Conservation (phyloP, 1,140 invertebrate genomes). For the Sinonovacula constricta region DNA sequence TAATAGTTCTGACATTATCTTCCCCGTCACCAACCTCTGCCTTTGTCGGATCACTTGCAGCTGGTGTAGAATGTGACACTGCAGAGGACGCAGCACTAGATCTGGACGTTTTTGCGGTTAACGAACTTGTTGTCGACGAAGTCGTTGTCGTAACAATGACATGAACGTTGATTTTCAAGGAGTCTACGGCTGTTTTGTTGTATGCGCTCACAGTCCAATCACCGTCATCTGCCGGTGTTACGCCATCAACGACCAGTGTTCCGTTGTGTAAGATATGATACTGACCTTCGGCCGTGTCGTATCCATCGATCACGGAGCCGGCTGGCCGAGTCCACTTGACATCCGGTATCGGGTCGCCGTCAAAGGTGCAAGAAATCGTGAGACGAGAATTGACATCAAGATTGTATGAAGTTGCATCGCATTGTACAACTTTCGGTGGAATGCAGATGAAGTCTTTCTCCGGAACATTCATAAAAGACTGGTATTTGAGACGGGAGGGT, state of each 20-base stretch:
- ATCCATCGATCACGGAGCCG: constrained; percentile 24
- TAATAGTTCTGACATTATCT: background rate
- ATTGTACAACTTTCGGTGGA: constrained; percentile 39
- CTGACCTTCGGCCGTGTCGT: constrained; percentile 10
- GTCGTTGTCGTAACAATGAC: constrained; percentile 37
- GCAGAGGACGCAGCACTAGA: constrained; percentile 2
- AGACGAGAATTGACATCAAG: constrained; percentile 22
- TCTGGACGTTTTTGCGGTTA: constrained; percentile 1
- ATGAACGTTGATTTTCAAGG: constrained; percentile 19
- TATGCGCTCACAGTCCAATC: constrained; percentile 38
- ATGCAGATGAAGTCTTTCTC: constrained; percentile 35
- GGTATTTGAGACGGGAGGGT: constrained; percentile 15
- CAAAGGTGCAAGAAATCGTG: constrained; percentile 32
- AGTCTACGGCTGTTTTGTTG: constrained; percentile 24
- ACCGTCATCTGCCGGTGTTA: constrained; percentile 24
- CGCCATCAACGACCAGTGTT: constrained; percentile 22
- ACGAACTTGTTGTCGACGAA: constrained; percentile 21
- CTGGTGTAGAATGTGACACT: background rate
- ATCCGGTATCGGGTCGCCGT: constrained; percentile 50
- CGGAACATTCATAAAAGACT: constrained; percentile 41
- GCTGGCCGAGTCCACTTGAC: constrained; percentile 39
- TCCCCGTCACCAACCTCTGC: background rate
- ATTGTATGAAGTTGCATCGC: constrained; percentile 22
- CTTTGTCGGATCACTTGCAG: background rate
- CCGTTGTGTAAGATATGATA: constrained; percentile 37